phyloP scores from a whole-genome alignment of 2,888 invertebrate species.

The Stenchaetothrips biformis region DNA sequence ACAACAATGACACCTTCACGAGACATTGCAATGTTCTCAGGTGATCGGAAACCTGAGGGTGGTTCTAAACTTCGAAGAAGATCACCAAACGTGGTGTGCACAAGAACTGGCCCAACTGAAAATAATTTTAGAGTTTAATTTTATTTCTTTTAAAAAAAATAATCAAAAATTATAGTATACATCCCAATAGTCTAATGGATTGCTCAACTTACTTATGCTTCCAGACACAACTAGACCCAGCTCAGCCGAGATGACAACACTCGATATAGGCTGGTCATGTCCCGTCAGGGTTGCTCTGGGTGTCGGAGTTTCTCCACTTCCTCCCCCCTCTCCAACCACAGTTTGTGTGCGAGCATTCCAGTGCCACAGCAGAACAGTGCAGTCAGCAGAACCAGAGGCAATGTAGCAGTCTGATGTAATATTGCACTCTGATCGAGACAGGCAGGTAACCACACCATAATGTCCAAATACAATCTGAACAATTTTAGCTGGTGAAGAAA shows the following conservation, averaged over 20 bases:
- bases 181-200: conserved; percentile 5
- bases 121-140: conserved; percentile 29
- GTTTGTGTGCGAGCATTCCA: conserved; percentile 97
- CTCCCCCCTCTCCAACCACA: conserved; percentile 85
- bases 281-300: conserved; percentile 96
- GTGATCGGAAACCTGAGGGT: conserved; percentile 68
- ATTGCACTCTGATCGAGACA: conserved; percentile 96
- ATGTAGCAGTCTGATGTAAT: conserved; percentile 99
- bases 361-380: conserved; percentile 97
- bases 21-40: conserved; percentile 86
- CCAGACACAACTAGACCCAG: conserved; percentile 95
- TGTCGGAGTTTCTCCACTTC: conserved; percentile 71
- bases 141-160: conserved; percentile 24
- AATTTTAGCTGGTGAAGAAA: conserved; percentile 70
- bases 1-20: conserved; percentile 94
- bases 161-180: conserved; percentile 7
- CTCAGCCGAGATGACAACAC: conserved; percentile 95
- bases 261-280: conserved; percentile 92
- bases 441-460: conserved; percentile 96
- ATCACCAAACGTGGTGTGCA: conserved; percentile 98
- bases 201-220: conserved; percentile 51
- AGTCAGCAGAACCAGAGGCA: conserved; percentile 96
- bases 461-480: conserved; percentile 98
- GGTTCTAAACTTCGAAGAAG: conserved; percentile 84
- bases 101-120: conserved; percentile 89